Evolutionary conservation across 2,888 invertebrate genomes (phyloP).

Genomic region (Candidula unifasciata): DNA sequence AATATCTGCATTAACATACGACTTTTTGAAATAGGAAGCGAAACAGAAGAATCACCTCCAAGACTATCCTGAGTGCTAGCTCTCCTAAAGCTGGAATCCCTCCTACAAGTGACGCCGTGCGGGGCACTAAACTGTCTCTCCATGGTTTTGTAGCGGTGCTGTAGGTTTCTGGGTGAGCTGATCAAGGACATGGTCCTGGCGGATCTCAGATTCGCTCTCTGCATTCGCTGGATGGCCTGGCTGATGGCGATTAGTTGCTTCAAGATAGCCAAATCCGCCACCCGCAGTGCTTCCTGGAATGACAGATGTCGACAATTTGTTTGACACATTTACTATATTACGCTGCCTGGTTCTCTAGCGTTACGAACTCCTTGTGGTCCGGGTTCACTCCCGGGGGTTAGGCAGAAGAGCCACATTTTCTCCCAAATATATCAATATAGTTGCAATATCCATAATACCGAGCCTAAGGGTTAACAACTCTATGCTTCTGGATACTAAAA

Average conservation of each 20-base stretch:
- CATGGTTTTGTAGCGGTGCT: background rate
- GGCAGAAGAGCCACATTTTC: too few relatives aligned
- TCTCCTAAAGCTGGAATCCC: background rate
- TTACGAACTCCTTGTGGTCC: too few relatives aligned
- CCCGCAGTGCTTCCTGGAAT: conserved; percentile 40
- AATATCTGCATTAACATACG: too few relatives aligned
- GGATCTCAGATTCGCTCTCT: conserved; percentile 3
- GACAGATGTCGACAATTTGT: background rate
- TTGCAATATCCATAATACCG: too few relatives aligned
- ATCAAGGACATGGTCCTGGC: conserved; percentile 32
- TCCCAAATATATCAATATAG: too few relatives aligned
- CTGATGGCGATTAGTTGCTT: conserved; percentile 51
- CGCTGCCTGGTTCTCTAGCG: too few relatives aligned
- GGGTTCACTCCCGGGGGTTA: too few relatives aligned
- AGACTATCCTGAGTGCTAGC: background rate
- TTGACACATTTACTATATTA: too few relatives aligned
- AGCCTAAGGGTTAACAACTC: too few relatives aligned
- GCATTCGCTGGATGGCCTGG: conserved; percentile 40
- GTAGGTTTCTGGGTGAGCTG: conserved; percentile 5
- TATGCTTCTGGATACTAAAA: too few relatives aligned
- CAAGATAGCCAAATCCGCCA: conserved; percentile 47
- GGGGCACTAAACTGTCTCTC: conserved; percentile 36
- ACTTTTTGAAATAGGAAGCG: too few relatives aligned
- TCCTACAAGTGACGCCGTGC: background rate
- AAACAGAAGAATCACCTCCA: background rate